Percentiles rank a stretch among this genome's conserved stretches.
phyloP scores from a whole-genome alignment of 2,888 invertebrate genomes.

The Ectemnius cavifrons region DNA sequence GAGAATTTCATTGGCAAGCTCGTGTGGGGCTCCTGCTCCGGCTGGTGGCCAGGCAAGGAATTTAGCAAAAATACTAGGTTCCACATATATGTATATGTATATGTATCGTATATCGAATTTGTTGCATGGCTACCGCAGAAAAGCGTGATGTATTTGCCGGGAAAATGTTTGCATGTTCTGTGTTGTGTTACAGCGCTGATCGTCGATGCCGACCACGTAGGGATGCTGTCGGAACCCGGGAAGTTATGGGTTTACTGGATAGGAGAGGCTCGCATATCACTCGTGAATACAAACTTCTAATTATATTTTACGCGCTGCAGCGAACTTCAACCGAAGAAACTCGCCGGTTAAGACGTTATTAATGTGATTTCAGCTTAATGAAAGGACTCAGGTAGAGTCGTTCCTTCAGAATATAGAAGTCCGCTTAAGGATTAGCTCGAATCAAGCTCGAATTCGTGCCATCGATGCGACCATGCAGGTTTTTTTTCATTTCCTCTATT shows the following conservation, averaged over 20 bases:
- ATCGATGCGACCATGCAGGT: conserved; percentile 58
- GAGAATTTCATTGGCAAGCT: conserved; percentile 62
- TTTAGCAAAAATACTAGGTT: conserved; percentile 7
- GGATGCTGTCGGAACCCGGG: conserved; percentile 59
- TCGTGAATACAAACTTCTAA: conserved; percentile 51
- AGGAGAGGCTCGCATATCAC: conserved; percentile 67
- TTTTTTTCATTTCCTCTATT: conserved; percentile 16
- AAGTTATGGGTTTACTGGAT: conserved; percentile 72
- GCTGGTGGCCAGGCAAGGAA: conserved; percentile 73
- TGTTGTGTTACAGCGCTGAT: conserved; percentile 61
- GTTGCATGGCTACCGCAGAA: not conserved
- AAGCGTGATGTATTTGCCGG: not conserved
- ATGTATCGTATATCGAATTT: not conserved
- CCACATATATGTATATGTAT: not conserved
- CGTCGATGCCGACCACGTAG: conserved; percentile 67
- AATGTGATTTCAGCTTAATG: conserved; percentile 57
- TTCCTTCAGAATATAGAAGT: conserved; percentile 58
- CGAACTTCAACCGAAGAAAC: not conserved
- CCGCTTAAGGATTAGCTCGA: conserved; percentile 52
- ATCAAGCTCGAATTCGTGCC: conserved; percentile 35
- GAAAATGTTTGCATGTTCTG: conserved; percentile 31
- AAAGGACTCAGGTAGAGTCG: conserved; percentile 62
- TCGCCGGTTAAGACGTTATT: not conserved
- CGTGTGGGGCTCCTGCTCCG: conserved; percentile 71
- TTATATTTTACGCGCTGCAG: conserved; percentile 12